These are phyloP conservation scores for Emys orbicularis DNA, from an alignment of 2,797 vertebrate species.

Conservation along the genomic window DNA sequence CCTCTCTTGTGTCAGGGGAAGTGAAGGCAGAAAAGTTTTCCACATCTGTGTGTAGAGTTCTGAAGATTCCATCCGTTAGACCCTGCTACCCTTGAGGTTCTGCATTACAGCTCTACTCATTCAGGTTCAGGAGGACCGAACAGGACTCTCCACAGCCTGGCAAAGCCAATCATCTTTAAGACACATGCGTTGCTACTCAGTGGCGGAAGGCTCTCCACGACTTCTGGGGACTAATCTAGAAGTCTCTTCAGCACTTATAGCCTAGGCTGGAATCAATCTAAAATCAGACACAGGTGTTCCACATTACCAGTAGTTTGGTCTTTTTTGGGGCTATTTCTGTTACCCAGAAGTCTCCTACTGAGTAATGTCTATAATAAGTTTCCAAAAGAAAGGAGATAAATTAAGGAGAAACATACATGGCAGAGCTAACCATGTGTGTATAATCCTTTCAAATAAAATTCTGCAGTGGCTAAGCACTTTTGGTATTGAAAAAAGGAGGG, in stretches of 20 bases:
- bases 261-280: background rate
- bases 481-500: background rate
- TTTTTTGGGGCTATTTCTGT: background rate
- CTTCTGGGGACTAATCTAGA: background rate
- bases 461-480: background rate
- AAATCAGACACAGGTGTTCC: background rate
- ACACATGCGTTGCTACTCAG: background rate
- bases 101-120: background rate
- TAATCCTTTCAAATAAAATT: background rate
- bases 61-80: no score
- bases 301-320: background rate
- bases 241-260: background rate
- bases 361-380: no score
- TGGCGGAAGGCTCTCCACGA: background rate
- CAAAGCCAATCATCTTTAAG: background rate
- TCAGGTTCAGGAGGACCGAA: constrained; percentile 40
- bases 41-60: no score
- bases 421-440: background rate
- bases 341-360: background rate
- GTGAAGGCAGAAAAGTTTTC: no score
- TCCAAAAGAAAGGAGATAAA: background rate
- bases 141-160: background rate
- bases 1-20: no score
- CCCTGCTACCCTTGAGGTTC: no score
- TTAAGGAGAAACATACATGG: background rate